Conservation (phyloP, 2,888 invertebrate species). For the Drosophila niveifrons region DNA sequence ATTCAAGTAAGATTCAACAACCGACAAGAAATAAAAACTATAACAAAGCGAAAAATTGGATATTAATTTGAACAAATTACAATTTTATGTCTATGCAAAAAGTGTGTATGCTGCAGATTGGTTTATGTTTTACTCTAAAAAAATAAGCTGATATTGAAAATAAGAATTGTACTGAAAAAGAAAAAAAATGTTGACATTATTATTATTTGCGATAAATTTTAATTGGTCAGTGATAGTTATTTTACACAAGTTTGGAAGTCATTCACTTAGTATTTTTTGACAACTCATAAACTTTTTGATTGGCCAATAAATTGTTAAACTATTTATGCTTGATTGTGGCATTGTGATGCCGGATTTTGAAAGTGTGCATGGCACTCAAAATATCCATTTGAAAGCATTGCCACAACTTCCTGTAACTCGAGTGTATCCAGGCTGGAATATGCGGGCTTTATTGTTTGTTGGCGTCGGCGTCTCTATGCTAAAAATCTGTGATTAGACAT, state of each 20-base stretch:
- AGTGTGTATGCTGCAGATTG: background rate
- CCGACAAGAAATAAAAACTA: background rate
- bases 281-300: background rate
- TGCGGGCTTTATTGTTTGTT: conserved; percentile 8
- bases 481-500: conserved; percentile 20
- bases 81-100: background rate
- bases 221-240: background rate
- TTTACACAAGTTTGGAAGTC: background rate
- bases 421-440: conserved; percentile 16
- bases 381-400: conserved; percentile 11
- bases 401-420: conserved; percentile 19
- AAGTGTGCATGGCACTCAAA: background rate
- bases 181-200: background rate
- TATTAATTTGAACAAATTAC: background rate
- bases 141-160: background rate
- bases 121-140: background rate
- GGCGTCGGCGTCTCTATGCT: conserved; percentile 14
- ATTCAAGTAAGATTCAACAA: conserved; percentile 39
- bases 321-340: background rate
- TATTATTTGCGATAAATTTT: background rate
- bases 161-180: background rate
- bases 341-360: background rate
- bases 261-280: too few species aligned
- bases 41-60: background rate
- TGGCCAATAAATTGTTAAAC: background rate